Evolutionary conservation across 2,888 invertebrate species (phyloP).

Genomic region (Tolmerus cingulatus): DNA sequence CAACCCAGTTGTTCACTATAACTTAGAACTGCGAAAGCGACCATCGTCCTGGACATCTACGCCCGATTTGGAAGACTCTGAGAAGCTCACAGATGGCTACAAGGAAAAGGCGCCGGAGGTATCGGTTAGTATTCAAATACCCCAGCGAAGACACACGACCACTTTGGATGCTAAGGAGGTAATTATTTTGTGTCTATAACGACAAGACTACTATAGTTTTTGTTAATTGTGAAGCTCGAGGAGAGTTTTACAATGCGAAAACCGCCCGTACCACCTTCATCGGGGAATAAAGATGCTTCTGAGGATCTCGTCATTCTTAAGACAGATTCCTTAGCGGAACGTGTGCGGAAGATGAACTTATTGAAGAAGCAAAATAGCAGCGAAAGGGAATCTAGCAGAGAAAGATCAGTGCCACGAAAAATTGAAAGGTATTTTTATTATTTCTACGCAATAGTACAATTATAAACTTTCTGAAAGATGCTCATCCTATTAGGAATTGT

Average conservation of each 20-base stretch:
- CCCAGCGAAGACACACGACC: slow-evolving; percentile 71
- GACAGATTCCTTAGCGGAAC: slow-evolving; percentile 74
- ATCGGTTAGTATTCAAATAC: slow-evolving; percentile 74
- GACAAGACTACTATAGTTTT: neutral
- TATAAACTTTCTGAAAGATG: no score
- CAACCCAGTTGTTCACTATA: slow-evolving; percentile 62
- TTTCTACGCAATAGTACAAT: neutral
- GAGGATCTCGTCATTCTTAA: slow-evolving; percentile 70
- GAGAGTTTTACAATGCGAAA: slow-evolving; percentile 65
- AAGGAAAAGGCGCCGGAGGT: slow-evolving; percentile 66
- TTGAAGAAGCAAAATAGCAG: slow-evolving; percentile 63
- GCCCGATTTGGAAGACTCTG: slow-evolving; percentile 74
- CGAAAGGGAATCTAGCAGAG: slow-evolving; percentile 55
- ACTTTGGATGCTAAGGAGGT: slow-evolving; percentile 64
- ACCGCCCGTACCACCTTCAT: slow-evolving; percentile 67
- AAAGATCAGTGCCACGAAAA: slow-evolving; percentile 58
- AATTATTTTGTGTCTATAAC: neutral
- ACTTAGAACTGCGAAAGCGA: slow-evolving; percentile 63
- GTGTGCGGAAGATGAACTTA: slow-evolving; percentile 73
- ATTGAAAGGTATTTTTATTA: slow-evolving; percentile 56
- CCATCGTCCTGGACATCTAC: slow-evolving; percentile 82
- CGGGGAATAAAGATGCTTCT: slow-evolving; percentile 61
- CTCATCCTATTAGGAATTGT: neutral
- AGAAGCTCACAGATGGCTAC: slow-evolving; percentile 20
- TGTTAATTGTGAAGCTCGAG: slow-evolving; percentile 56